phyloP scores from a whole-genome alignment of 2,797 vertebrate genomes.

The Coracias cyanogaster region DNA sequence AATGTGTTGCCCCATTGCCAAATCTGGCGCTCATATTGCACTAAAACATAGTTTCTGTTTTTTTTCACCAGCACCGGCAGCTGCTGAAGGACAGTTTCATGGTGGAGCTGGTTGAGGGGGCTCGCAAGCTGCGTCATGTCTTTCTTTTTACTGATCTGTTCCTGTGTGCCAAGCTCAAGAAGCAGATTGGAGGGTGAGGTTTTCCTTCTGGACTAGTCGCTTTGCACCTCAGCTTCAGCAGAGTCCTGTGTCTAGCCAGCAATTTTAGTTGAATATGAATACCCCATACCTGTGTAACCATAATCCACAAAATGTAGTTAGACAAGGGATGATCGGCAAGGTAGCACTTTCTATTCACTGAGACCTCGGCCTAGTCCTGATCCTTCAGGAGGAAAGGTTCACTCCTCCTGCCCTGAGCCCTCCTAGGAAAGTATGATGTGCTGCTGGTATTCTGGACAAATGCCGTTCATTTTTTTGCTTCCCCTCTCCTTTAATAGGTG shows the following conservation, averaged over 20 bases:
- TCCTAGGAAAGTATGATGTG: not conserved
- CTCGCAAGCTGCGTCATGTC: constrained; percentile 93
- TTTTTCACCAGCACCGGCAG: constrained; percentile 86
- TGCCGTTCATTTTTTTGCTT: not conserved
- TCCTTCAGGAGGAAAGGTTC: not conserved
- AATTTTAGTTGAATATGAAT: not conserved
- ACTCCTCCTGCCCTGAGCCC: not conserved
- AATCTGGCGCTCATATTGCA: not conserved
- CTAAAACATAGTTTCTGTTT: not conserved
- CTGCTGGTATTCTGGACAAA: not conserved
- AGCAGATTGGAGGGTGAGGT: constrained; percentile 92
- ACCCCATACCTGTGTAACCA: not conserved
- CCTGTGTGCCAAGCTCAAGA: constrained; percentile 95
- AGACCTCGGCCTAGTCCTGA: not conserved
- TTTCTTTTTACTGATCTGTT: constrained; percentile 95
- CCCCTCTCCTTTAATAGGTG: not conserved
- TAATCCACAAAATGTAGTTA: not conserved
- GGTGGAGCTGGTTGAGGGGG: constrained; percentile 95
- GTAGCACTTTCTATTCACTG: not conserved
- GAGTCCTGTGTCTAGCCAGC: not conserved
- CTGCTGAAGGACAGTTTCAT: constrained; percentile 95
- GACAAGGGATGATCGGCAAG: not conserved
- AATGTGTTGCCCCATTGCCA: not conserved
- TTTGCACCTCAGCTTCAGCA: not conserved
- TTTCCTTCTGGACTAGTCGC: not conserved